Base-by-base conservation (phyloP, 2,888 invertebrate genomes). In the Drosophila demipolita region DNA sequence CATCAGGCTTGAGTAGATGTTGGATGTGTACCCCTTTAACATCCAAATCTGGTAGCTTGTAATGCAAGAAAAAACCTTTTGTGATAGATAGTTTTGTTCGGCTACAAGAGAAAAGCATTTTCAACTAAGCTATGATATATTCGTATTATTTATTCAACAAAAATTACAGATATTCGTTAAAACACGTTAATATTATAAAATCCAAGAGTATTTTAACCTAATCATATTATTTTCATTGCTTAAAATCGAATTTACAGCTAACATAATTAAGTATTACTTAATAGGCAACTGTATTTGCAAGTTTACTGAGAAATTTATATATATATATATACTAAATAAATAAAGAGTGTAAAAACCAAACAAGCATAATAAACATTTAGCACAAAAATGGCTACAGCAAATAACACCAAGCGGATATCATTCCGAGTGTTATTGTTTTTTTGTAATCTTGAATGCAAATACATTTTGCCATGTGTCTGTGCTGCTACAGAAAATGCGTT, bases 371-470 rank as follows among this genome's bases (percentile, higher is more conserved):
- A 29, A 23, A 32, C 42, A 52, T 50, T 5, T 20, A 52, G 29
- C 42, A 29, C 23, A 42, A 8, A 48, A 49, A 45, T 38, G 32
- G 15, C 36, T 20, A 15, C 20, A 23, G 32, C 32, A 59, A 33
- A 26, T 52, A 42, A 26, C 1, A 9, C n/a, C 15, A 29, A 57
- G n/a, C 26, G 12, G 17, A 52, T 38, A 42, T 42, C 42, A 20
- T 20, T 48, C 15, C 8, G n/a, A 36, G 32, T 4, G 40, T 50
- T 35, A 7, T 4, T 45, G n/a, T 17, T 60, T 63, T 49, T 63
- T 49, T 50, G 42, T 33, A 62, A 68, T 84, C 80, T 80, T 72
- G 65, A 84, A 84, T 82, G 82, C 78, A 87, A 78, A 82, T 66
- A 65, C 65, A 69, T 59, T 68, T 40, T 12, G 33, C 61, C 63